A percentile compares a stretch with the other conserved stretches of the same genome.
phyloP scores from a whole-genome alignment of 2,888 invertebrate genomes.

The Rapana venosa region DNA sequence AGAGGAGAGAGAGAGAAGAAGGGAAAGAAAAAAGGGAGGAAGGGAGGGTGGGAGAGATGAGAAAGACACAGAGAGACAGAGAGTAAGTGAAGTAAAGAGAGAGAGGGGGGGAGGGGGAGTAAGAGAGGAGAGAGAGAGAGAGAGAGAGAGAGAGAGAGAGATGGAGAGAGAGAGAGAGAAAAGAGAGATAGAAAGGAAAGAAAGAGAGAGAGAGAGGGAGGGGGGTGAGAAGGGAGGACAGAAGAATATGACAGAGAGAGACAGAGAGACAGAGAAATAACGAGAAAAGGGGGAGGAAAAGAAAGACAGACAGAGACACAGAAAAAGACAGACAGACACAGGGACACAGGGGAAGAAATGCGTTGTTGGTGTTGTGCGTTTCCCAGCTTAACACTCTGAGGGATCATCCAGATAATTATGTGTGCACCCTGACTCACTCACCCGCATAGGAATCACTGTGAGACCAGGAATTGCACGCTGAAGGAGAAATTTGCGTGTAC shows the following conservation, averaged over 20 bases:
- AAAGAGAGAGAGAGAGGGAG: not conserved
- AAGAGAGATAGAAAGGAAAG: not conserved
- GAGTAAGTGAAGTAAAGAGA: not conserved
- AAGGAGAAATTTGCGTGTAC: no score
- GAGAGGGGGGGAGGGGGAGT: not conserved
- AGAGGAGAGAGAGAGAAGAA: not conserved
- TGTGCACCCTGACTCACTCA: no score
- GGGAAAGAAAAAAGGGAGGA: not conserved
- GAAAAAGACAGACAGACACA: not conserved
- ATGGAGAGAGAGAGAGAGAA: not conserved
- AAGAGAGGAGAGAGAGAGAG: not conserved
- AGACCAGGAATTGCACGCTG: no score
- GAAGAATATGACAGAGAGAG: not conserved
- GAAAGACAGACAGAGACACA: not conserved
- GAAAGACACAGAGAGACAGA: not conserved
- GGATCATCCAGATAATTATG: no score
- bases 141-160: not conserved
- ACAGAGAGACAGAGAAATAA: not conserved
- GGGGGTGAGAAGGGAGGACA: not conserved
- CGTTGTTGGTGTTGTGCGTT: no score
- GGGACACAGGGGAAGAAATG: no score
- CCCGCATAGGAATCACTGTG: no score
- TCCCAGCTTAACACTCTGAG: no score
- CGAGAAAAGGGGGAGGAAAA: not conserved
- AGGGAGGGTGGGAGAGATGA: not conserved